Base-by-base conservation (phyloP, 1,140 invertebrate genomes). In the Trachymyrmex cornetzi region DNA sequence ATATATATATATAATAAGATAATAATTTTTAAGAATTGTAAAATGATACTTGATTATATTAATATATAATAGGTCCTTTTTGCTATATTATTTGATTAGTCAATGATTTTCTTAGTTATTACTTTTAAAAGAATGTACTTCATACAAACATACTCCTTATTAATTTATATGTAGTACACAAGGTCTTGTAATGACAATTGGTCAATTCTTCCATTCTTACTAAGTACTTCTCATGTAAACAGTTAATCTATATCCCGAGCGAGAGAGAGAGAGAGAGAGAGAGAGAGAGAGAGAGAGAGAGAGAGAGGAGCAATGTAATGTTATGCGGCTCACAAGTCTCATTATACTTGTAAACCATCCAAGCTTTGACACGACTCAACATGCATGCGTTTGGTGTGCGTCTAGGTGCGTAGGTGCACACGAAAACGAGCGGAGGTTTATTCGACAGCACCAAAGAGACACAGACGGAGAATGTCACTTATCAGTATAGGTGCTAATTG, bases 181-280 rank as follows among this genome's bases (percentile, higher is more conserved):
- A 80, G 38, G 57, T 94, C 82, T 50, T 89, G 90, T 75, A 92
- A 93, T 91, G 91, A 90, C 93, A 93, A 94, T 93, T 92, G 92
- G 89, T 61, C 82, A 81, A 61, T 90, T 93, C 85, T 92, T 93
- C 91, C 90, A 85, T 91, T 92, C 79, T 88, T 44, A 3, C 38
- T 44, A 1, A 44, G 87, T 84, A 74, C 84, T 87, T 93, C 93
- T 92, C 94, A 89, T 94, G 94, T 95, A 95, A 95, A 95, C 94
- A 95, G 95, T 95, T 95, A 95, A 95, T 95, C 94, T 95, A 95
- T 95, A 95, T 95, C 95, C 94, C 94, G 94, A 94, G 94, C 94
- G 94, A 95, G 44, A 50, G 38, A 64, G 66, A 69, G 94, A 64
- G 66, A 69, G 94, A 64, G 66, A 69, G 94, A 64, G 66, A 69